Evolutionary conservation across 2,888 invertebrate species (phyloP).

Genomic region (Ceramica pisi): DNA sequence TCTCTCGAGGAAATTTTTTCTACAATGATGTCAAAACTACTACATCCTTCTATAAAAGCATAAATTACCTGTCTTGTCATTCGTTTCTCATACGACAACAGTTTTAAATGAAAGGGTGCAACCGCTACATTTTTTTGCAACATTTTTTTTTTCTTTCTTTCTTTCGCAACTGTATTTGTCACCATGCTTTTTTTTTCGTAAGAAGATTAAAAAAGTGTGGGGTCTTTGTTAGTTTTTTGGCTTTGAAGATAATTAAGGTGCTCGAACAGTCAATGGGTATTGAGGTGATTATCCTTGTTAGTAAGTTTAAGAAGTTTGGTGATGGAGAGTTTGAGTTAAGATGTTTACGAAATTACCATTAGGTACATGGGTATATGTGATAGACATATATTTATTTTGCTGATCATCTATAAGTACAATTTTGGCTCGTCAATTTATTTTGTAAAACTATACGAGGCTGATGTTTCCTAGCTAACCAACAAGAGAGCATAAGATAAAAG

Average conservation of each 20-base stretch:
- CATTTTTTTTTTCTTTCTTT: conserved; percentile 56
- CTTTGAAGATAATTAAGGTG: conserved; percentile 70
- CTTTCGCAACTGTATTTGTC: conserved; percentile 68
- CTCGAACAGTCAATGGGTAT: conserved; percentile 78
- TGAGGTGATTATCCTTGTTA: conserved; percentile 55
- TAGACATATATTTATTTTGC: too few relatives aligned
- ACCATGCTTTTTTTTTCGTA: conserved; percentile 67
- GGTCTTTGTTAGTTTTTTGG: conserved; percentile 69
- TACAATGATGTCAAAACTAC: conserved; percentile 33
- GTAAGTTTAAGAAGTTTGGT: not conserved
- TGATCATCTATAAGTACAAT: too few relatives aligned
- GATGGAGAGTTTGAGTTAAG: not conserved
- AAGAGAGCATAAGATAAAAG: too few relatives aligned
- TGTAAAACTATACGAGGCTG: too few relatives aligned
- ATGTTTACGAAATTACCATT: not conserved
- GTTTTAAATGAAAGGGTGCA: conserved; percentile 78
- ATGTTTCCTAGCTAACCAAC: too few relatives aligned
- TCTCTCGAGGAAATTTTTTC: fast-evolving
- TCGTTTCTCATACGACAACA: conserved; percentile 80
- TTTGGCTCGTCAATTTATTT: too few relatives aligned
- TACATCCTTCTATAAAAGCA: conserved; percentile 27
- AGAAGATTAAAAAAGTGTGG: conserved; percentile 74
- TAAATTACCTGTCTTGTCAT: conserved; percentile 73
- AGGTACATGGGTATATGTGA: not conserved
- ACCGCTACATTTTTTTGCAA: conserved; percentile 80